Percentiles rank a stretch among this genome's conserved stretches.
These are phyloP conservation scores for Rhagoletis pomonella DNA, from an alignment of 1,140 invertebrate species.

Conservation along the genomic window DNA sequence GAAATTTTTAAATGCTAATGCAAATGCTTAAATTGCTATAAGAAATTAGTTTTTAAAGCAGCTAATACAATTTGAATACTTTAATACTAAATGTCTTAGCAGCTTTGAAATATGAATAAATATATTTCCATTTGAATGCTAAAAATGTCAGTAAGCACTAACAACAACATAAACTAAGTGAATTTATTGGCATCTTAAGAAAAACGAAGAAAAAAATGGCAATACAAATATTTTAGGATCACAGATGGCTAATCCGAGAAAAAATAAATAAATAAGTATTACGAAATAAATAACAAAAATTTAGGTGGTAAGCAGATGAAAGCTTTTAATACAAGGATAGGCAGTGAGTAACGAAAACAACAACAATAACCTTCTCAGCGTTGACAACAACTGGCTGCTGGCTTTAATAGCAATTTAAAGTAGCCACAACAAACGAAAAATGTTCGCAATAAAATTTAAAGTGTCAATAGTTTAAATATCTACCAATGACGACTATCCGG, in stretches of 20 bases:
- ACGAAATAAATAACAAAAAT: conserved; percentile 1
- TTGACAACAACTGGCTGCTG: neutral
- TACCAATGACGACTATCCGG: neutral
- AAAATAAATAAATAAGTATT: conserved; percentile 7
- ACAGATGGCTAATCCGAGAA: neutral
- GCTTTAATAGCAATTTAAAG: conserved; percentile 29
- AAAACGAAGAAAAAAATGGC: neutral
- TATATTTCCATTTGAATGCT: conserved; percentile 9
- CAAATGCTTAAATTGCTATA: conserved; percentile 15
- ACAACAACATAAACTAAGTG: conserved; percentile 1
- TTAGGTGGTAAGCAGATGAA: neutral
- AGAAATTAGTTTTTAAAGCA: conserved; percentile 30
- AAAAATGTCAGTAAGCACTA: conserved; percentile 5
- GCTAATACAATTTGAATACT: conserved; percentile 3
- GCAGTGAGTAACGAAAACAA: neutral
- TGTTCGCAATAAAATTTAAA: conserved; percentile 40
- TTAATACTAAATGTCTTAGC: neutral
- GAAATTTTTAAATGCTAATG: neutral
- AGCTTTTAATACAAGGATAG: conserved; percentile 13
- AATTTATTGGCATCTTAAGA: neutral
- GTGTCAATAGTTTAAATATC: conserved; percentile 49
- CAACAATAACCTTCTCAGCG: neutral
- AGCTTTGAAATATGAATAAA: conserved; percentile 7
- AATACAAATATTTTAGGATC: neutral
- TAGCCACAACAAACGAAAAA: conserved; percentile 34